Evolutionary conservation across 2,888 invertebrate genomes (phyloP).

Genomic region (Copidosoma aretas): DNA sequence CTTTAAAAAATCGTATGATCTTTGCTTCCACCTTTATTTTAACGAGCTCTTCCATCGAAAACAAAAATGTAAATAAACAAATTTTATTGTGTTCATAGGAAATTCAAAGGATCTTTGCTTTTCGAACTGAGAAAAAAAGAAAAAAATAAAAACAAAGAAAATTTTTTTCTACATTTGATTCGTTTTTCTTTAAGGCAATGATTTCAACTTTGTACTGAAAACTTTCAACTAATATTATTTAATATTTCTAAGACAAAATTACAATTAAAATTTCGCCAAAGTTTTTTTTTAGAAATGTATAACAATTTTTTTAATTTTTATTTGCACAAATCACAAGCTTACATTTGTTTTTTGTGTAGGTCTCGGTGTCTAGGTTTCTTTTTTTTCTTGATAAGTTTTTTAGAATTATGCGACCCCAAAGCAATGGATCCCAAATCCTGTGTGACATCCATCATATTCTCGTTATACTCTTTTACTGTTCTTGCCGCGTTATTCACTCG

Average conservation of each 20-base stretch:
- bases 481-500: slow-evolving; percentile 15
- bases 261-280: slow-evolving; percentile 13
- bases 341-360: slow-evolving; percentile 26
- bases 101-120: slow-evolving; percentile 31
- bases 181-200: neutral
- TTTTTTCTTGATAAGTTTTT: slow-evolving; percentile 36
- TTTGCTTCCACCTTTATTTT: slow-evolving; percentile 22
- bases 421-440: slow-evolving; percentile 49
- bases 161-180: slow-evolving; percentile 5
- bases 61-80: slow-evolving; percentile 34
- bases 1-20: slow-evolving; percentile 20
- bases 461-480: slow-evolving; percentile 25
- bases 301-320: neutral
- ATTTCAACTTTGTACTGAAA: neutral
- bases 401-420: slow-evolving; percentile 28
- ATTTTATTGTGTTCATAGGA: slow-evolving; percentile 34
- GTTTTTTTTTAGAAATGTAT: neutral
- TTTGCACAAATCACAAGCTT: slow-evolving; percentile 25
- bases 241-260: slow-evolving; percentile 10
- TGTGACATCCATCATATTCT: slow-evolving; percentile 53
- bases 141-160: slow-evolving; percentile 25
- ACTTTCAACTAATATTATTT: slow-evolving; percentile 18
- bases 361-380: slow-evolving; percentile 31
- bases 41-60: slow-evolving; percentile 20
- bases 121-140: slow-evolving; percentile 27